Evolutionary conservation across 2,888 invertebrate genomes (phyloP).

Genomic region (Microctonus brassicae): DNA sequence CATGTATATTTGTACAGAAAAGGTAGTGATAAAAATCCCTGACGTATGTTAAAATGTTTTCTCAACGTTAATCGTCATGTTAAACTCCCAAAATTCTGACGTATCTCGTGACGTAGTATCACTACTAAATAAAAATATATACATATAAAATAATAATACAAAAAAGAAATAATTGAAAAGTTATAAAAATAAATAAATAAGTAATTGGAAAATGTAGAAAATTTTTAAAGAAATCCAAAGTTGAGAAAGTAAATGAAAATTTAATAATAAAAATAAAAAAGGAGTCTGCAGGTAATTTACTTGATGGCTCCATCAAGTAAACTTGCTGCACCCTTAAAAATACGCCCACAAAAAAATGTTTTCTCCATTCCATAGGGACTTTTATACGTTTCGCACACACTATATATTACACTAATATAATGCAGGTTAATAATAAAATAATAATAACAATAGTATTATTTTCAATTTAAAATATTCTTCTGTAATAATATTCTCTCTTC

Average conservation of each 20-base stretch:
- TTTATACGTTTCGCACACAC: not conserved
- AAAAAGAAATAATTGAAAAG: not conserved
- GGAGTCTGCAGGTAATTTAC: constrained; percentile 48
- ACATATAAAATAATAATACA: not conserved
- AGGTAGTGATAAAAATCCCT: constrained; percentile 19
- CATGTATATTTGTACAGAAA: too few species aligned
- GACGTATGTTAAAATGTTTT: not conserved
- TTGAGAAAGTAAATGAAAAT: not conserved
- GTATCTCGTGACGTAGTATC: constrained; percentile 7
- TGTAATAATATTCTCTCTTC: constrained; percentile 18
- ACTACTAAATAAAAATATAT: not conserved
- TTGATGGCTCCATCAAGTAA: constrained; percentile 50
- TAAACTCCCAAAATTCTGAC: not conserved
- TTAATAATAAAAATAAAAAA: not conserved
- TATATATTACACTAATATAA: not conserved
- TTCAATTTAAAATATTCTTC: constrained; percentile 11
- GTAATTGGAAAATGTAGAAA: too few species aligned
- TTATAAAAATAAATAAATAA: too few species aligned
- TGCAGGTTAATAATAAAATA: not conserved
- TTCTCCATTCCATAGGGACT: constrained; percentile 43
- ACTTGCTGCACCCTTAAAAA: constrained; percentile 46
- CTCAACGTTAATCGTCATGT: not conserved
- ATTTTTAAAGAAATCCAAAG: not conserved
- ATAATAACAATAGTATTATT: not conserved
- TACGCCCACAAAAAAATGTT: not conserved